phyloP scores from a whole-genome alignment of 2,113 vertebrate species.

The Polypterus senegalus region DNA sequence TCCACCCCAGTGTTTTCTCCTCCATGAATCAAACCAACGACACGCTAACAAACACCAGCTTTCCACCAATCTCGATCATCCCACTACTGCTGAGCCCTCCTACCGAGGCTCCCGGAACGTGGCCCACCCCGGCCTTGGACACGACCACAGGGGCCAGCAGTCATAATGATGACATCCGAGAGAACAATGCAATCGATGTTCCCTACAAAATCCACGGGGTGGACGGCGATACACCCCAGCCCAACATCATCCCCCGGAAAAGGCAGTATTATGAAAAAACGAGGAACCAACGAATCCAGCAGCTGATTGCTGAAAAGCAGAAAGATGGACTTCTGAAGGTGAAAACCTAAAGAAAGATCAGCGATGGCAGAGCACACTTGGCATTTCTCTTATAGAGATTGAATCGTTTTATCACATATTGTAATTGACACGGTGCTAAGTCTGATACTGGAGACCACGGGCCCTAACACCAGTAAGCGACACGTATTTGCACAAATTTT shows the following conservation, averaged over 20 bases:
- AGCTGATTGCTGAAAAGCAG: conserved; percentile 78
- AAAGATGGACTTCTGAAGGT: conserved; percentile 62
- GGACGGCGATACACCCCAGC: conserved; percentile 60
- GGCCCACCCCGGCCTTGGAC: conserved; percentile 20
- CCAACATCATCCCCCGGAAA: conserved; percentile 68
- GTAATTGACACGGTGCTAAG: conserved; percentile 21
- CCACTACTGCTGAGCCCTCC: not conserved
- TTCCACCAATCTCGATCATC: conserved; percentile 3
- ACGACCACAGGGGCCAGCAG: conserved; percentile 19
- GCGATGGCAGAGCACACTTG: conserved; percentile 26
- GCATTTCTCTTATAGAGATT: conserved; percentile 69
- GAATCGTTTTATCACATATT: conserved; percentile 27
- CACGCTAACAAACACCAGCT: conserved; percentile 33
- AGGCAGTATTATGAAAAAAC: conserved; percentile 69
- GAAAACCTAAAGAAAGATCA: conserved; percentile 53
- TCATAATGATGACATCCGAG: conserved; percentile 48
- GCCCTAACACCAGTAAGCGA: too few relatives aligned
- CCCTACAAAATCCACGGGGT: conserved; percentile 42
- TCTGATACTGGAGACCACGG: conserved; percentile 23
- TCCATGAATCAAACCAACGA: conserved; percentile 31
- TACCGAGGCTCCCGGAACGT: conserved; percentile 16
- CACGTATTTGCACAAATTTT: conserved; percentile 34
- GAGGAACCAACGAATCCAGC: conserved; percentile 85
- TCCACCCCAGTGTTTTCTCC: conserved; percentile 23
- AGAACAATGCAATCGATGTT: conserved; percentile 68